These are phyloP conservation scores for Trachurus trachurus DNA, from an alignment of 2,797 vertebrate genomes.

Conservation along the genomic window DNA sequence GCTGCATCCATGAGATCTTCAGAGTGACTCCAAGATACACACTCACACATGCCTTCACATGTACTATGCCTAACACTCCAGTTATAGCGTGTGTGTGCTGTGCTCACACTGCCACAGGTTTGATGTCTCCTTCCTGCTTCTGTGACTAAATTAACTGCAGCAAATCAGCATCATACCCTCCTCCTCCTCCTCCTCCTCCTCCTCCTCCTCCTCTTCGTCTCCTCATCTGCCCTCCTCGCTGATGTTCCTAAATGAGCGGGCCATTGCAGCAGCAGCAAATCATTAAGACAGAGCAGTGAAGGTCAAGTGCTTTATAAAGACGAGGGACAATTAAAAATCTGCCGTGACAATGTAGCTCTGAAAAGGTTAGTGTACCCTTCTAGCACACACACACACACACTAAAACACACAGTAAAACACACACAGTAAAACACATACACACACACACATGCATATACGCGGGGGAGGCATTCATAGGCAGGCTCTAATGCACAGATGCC, in stretches of 20 bases:
- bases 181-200: not conserved
- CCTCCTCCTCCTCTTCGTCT: not conserved
- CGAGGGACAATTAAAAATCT: slow-evolving; percentile 73
- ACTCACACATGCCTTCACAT: slow-evolving; percentile 5
- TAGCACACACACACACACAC: no score
- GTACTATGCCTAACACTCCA: not conserved
- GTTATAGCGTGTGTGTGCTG: slow-evolving; percentile 42
- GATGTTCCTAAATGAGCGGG: slow-evolving; percentile 66
- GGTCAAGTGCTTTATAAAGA: slow-evolving; percentile 78
- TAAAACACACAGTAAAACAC: not conserved
- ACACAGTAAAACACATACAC: not conserved
- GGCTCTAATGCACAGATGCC: not conserved
- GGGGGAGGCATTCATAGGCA: slow-evolving; percentile 24
- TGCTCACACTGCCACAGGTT: slow-evolving; percentile 53
- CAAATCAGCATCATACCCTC: slow-evolving; percentile 15
- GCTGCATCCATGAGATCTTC: slow-evolving; percentile 34
- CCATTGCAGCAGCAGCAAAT: slow-evolving; percentile 71
- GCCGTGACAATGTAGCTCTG: slow-evolving; percentile 63
- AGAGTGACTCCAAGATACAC: slow-evolving; percentile 14
- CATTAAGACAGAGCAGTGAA: slow-evolving; percentile 73
- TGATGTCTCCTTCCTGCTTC: slow-evolving; percentile 58
- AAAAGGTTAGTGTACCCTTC: slow-evolving; percentile 69
- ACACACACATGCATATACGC: slow-evolving; percentile 1
- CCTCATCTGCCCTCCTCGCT: slow-evolving; percentile 32
- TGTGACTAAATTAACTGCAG: slow-evolving; percentile 55